Evolutionary conservation across 2,888 invertebrate species (phyloP).

Genomic region (Ichneumoninae sp.): DNA sequence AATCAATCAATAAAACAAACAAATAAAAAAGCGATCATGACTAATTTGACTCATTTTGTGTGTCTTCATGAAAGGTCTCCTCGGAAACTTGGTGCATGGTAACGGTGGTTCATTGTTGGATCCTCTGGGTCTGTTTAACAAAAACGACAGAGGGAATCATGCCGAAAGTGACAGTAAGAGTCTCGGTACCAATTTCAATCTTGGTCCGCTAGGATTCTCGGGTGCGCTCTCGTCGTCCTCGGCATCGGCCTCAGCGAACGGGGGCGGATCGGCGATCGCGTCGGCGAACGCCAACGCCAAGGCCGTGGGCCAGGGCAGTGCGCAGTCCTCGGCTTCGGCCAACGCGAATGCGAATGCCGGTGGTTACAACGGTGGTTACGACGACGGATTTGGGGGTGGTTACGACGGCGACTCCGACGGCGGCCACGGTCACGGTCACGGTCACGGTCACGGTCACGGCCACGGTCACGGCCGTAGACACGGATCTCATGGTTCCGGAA

Average conservation of each 20-base stretch:
- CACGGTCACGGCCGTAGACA: not conserved
- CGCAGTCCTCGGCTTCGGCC: conserved; percentile 54
- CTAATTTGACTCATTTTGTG: conserved; percentile 43
- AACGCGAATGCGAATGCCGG: conserved; percentile 63
- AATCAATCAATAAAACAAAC: not conserved
- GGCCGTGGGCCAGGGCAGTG: conserved; percentile 63
- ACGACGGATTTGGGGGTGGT: conserved; percentile 21
- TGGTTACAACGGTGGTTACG: conserved; percentile 6
- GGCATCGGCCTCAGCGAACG: conserved; percentile 72
- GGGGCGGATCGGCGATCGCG: conserved; percentile 63
- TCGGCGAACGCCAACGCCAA: conserved; percentile 63
- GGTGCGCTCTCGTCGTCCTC: conserved; percentile 71
- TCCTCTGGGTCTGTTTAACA: conserved; percentile 75
- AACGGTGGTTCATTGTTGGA: conserved; percentile 72
- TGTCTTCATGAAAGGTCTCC: conserved; percentile 61
- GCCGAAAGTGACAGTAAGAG: conserved; percentile 70
- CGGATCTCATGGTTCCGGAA: conserved; percentile 22
- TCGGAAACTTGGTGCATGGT: conserved; percentile 63
- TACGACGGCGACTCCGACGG: conserved; percentile 26
- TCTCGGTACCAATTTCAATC: conserved; percentile 71
- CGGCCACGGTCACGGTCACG: conserved; percentile 9
- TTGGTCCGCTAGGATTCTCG: conserved; percentile 77
- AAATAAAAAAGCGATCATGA: not conserved
- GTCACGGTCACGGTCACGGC: conserved; percentile 25
- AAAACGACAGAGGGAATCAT: conserved; percentile 47